Percentiles rank a stretch among this genome's conserved stretches.
Evolutionary conservation across 2,113 vertebrate species (phyloP).

Genomic region (Aplodontia rufa): DNA sequence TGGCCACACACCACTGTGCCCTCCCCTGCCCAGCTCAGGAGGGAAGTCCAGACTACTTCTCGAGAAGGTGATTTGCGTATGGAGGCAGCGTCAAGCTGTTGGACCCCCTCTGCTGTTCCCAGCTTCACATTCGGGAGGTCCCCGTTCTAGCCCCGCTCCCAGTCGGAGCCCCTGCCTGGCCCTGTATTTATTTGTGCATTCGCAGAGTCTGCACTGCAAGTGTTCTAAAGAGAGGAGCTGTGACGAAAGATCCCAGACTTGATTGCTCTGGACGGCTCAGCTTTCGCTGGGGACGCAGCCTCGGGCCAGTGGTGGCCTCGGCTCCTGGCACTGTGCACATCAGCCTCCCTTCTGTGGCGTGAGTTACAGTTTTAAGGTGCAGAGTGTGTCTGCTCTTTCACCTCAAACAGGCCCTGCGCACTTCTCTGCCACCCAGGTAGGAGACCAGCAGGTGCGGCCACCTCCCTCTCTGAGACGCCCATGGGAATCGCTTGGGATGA

Average conservation of each 20-base stretch:
- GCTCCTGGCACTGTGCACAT: background rate
- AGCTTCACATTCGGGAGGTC: background rate
- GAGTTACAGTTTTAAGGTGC: background rate
- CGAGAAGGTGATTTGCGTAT: no score
- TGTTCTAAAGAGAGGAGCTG: background rate
- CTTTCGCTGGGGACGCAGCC: background rate
- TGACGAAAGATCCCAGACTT: background rate
- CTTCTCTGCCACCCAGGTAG: background rate
- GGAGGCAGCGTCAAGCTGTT: background rate
- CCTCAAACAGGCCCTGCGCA: background rate
- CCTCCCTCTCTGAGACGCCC: background rate
- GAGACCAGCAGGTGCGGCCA: background rate
- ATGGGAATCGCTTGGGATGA: background rate
- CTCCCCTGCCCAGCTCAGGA: background rate
- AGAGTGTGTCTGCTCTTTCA: background rate
- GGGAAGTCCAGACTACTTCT: background rate
- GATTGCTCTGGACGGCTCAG: background rate
- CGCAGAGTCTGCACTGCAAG: background rate
- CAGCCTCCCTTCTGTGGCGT: background rate
- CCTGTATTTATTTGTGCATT: background rate
- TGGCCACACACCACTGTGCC: background rate
- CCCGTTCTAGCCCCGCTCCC: background rate
- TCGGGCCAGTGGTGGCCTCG: background rate
- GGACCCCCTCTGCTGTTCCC: background rate
- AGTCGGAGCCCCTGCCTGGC: accelerated